Base-by-base conservation (phyloP, 2,113 vertebrate genomes). In the Dasyurus viverrinus region DNA sequence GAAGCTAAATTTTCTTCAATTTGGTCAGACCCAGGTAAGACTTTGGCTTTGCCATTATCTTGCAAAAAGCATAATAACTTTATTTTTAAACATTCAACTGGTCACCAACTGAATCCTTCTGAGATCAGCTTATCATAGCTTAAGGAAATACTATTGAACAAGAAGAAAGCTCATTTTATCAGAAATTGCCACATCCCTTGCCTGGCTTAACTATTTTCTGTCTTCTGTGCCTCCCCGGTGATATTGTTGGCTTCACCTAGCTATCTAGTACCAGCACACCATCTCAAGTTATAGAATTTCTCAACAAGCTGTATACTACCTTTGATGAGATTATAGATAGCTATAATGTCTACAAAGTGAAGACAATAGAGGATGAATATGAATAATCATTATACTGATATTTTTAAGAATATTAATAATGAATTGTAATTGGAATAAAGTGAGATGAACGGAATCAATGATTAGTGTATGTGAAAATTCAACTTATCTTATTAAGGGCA, bases 301-400 rank as follows among this genome's bases (percentile, higher is more conserved):
- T 99, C 92, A 99, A 99, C 97, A 99, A 99, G 92, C 98, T 99
- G 95, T 99, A 99, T 91, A 99, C 98, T 0, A 98, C 98, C 8
- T 99, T 99, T 26, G 99, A 99, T 53, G 98, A 99, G 97, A 99
- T 99, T 93, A 99, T 99, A 93, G 99, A 99, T 97, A 99, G 98
- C 97, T 98, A 99, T 48, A 99, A 99, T 96, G 99, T 99, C 89
- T 99, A 99, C 97, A 99, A 99, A 97, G 99, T 99, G 97, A 99
- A 99, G 97, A 99, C 98, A 89, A 99, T 99, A 92, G 98, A 99
- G 96, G 99, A 99, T 91, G 99, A 98, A 12, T 99, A 99, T 99
- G 97, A 99, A 98, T 98, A 96, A 22, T 76, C 68, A 91, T 24
- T 19, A 47, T 55, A 55, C 26, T 36, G 3, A 30, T 2, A 12